Base-by-base conservation (phyloP, 1,140 invertebrate genomes). In the Vollenhovia emeryi region DNA sequence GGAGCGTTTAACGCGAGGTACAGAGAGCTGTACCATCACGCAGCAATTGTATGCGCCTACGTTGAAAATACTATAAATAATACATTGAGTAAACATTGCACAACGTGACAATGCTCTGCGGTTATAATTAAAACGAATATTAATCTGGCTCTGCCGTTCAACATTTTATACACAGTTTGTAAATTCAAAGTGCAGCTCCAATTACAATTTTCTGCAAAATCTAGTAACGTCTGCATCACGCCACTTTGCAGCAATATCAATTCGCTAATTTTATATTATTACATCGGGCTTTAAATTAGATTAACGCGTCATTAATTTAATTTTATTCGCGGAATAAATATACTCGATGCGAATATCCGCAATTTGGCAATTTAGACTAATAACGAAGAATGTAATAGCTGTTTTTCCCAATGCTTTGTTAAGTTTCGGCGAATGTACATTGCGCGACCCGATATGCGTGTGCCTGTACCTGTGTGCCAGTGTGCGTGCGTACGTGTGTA, bases 381-480 rank as follows among this genome's bases (percentile, higher is more conserved):
- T 13, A 68, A 78, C 36, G 21, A 66, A 78, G 30, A 36, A 50
- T 60, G 24, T 76, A 76, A 76, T 36, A 21, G 18, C n/a, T n/a
- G 18, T 33, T 30, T 45, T 40, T 24, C 30, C 8, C 6, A 24
- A 21, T 24, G 8, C 18, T 55, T 69, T 13, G 40, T 79, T 27
- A 55, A 57, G 33, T 68, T 80, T 43, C 43, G 15, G 33, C 55
- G 11, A 80, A 52, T 13, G 8, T 27, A 52, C 18, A 24, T 50
- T 66, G 43, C 24, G 24, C 24, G 33, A 71, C 27, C 18, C 30
- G 40, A 48, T 66, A 64, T 64, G n/a, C 18, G 33, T 66, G 9
- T 15, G 9, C 18, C 6, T 45, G 40, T n/a, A n/a, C n/a, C n/a
- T n/a, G n/a, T n/a, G n/a, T n/a, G n/a, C n/a, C n/a, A n/a, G n/a